Conservation (phyloP, 2,888 invertebrate species). For the Chymomyza fuscimana region DNA sequence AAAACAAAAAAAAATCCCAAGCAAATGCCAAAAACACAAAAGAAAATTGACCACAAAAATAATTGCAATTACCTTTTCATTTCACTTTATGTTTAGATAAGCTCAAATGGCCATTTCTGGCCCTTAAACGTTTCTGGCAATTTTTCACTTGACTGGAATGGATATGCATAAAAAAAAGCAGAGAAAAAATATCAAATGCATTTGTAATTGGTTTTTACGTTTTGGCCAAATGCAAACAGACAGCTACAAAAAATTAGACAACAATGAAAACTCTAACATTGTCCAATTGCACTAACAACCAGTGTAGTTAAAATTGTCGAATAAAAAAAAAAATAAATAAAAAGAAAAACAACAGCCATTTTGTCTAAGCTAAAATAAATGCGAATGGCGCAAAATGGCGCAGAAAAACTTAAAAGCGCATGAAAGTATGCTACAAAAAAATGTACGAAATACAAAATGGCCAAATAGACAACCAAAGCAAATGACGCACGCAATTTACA, state of each 20-base stretch:
- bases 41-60: constrained; percentile 16
- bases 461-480: not conserved
- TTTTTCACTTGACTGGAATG: not conserved
- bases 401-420: constrained; percentile 6
- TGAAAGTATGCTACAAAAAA: constrained; percentile 4
- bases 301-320: not conserved
- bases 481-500: constrained; percentile 10
- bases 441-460: not conserved
- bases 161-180: not conserved
- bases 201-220: constrained; percentile 43
- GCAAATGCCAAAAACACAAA: constrained; percentile 13
- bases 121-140: not conserved
- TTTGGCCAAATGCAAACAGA: constrained; percentile 38
- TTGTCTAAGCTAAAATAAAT: constrained; percentile 4
- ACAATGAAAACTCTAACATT: constrained; percentile 10
- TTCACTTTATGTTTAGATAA: not conserved
- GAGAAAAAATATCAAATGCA: constrained; percentile 21
- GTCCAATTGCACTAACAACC: not conserved
- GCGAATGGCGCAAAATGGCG: not conserved
- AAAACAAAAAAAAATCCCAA: constrained; percentile 3
- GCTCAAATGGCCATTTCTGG: not conserved
- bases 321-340: constrained; percentile 6
- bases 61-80: constrained; percentile 32
- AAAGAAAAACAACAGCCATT: constrained; percentile 12
- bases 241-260: constrained; percentile 26